phyloP scores from a whole-genome alignment of 2,113 vertebrate species.

The Seriola aureovittata region DNA sequence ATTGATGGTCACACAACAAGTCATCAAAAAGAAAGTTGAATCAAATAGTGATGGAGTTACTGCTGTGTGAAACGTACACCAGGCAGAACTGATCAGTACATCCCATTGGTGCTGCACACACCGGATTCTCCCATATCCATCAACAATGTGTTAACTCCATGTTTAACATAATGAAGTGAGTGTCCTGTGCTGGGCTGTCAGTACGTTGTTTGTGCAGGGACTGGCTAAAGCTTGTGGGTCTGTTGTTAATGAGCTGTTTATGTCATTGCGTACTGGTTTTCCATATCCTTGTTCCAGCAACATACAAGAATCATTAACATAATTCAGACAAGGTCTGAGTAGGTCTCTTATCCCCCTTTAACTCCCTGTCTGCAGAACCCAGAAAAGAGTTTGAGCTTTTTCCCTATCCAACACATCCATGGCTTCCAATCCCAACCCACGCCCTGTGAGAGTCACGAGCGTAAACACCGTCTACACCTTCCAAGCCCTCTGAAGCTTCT shows the following conservation, averaged over 20 bases:
- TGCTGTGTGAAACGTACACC: too few relatives aligned
- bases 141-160: neutral
- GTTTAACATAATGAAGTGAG: neutral
- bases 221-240: neutral
- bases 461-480: conserved; percentile 25
- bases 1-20: too few relatives aligned
- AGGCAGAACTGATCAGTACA: neutral
- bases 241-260: conserved; percentile 18
- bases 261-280: too few relatives aligned
- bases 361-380: neutral
- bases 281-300: too few relatives aligned
- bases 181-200: neutral
- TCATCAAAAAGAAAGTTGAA: too few relatives aligned
- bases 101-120: neutral
- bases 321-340: neutral
- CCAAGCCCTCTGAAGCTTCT: conserved; percentile 12
- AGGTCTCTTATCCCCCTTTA: neutral
- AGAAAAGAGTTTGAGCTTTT: too few relatives aligned
- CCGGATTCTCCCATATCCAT: neutral
- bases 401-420: conserved; percentile 1
- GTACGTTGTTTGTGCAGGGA: neutral
- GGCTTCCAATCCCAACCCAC: neutral
- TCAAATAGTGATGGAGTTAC: too few relatives aligned
- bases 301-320: neutral
- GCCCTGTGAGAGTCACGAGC: neutral